Evolutionary conservation across 2,888 invertebrate species (phyloP).

Genomic region (Frankliniella fusca): DNA sequence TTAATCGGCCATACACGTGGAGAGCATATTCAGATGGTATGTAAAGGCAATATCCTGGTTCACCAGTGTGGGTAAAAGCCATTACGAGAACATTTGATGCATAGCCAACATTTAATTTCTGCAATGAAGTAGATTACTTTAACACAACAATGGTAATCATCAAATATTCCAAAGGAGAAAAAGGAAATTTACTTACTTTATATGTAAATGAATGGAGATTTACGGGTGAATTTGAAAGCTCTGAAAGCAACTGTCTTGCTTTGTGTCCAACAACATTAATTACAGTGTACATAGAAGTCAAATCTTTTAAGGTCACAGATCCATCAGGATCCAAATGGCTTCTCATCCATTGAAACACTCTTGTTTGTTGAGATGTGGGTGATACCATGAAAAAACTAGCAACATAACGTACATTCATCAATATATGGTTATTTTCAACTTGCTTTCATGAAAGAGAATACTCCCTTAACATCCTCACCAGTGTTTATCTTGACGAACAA

Average conservation of each 20-base stretch:
- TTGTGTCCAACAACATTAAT: slow-evolving; percentile 68
- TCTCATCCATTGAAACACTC: slow-evolving; percentile 65
- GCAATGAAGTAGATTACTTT: slow-evolving; percentile 32
- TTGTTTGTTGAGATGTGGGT: slow-evolving; percentile 70
- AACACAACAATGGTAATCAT: not conserved
- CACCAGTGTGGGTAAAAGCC: slow-evolving; percentile 67
- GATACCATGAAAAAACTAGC: slow-evolving; percentile 70
- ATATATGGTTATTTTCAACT: not conserved
- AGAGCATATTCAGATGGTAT: slow-evolving; percentile 69
- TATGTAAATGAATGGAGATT: slow-evolving; percentile 61
- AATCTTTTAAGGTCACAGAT: slow-evolving; percentile 60
- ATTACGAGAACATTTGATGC: slow-evolving; percentile 66
- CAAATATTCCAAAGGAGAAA: not conserved
- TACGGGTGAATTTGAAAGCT: slow-evolving; percentile 58
- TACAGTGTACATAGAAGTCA: slow-evolving; percentile 69
- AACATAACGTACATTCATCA: slow-evolving; percentile 25
- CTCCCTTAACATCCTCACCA: slow-evolving; percentile 45
- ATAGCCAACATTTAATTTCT: slow-evolving; percentile 62
- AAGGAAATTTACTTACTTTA: slow-evolving; percentile 48
- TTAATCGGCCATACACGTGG: slow-evolving; percentile 66
- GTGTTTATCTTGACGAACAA: slow-evolving; percentile 59
- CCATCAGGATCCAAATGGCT: slow-evolving; percentile 59
- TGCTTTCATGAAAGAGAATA: not conserved
- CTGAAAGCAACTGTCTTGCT: slow-evolving; percentile 58
- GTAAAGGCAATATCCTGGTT: slow-evolving; percentile 65